phyloP scores from a whole-genome alignment of 2,113 vertebrate genomes.

The rat (Rattus norvegicus) region GRCr8 NC_086036.1:6474501-6475000 shows the following conservation, averaged over 20 bases:
- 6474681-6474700: neutral
- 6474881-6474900: no score
- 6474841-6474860: neutral
- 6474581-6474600: neutral
- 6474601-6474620: neutral
- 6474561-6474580: neutral
- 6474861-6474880: conserved; percentile 36
- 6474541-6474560: neutral
- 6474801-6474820: neutral
- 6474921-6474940: conserved; percentile 11
- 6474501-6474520: no score
- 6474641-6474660: neutral
- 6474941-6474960: conserved; percentile 13
- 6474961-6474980: neutral
- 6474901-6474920: neutral
- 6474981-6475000: neutral
- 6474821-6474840: neutral
- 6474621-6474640: neutral
- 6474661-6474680: neutral
- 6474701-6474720: neutral
- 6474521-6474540: neutral
- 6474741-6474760: neutral
- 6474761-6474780: conserved; percentile 44
- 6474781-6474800: conserved; percentile 36
- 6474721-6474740: conserved; percentile 9